Evolutionary conservation across 2,888 invertebrate genomes (phyloP), one percentile per base, ranked within the genome.

Genomic region (Lithophane socia): DNA sequence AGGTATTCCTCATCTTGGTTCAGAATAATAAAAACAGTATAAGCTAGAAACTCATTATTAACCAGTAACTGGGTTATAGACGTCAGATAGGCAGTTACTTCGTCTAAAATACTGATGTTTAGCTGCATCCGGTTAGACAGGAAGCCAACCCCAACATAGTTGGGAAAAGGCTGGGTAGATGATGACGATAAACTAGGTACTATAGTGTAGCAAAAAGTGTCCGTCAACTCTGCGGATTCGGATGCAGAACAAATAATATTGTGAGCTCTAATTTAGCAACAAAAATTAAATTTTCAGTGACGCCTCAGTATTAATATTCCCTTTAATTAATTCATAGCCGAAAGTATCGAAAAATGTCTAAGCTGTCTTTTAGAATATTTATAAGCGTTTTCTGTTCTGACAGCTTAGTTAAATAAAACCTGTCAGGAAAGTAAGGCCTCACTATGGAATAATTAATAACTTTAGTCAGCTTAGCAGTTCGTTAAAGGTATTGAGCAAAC

Each of bases 361-460:
- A 83, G 77, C 73, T 77, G 77, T 52, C 76, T 82, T 71, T 74
- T 69, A 79, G 65, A 86, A 84, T 77, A 86, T 86, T 84, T 79
- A 78, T 68, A 77, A 80, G 60, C 71, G 72, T 69, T 80, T 79
- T 75, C 65, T 47, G 61, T 58, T n/a, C 54, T 80, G 82, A 86
- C 79, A 78, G 73, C 58, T 67, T 44, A 76, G 73, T 69, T 77
- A 76, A 56, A 61, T 77, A 71, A 73, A 75, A 75, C 37, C 84
- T 84, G 77, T 82, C 77, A 77, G 61, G 74, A 76, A 79, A 82
- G 80, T 80, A 82, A 73, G 74, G 76, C 66, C 63, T 73, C 44
- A 65, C 75, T 79, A 78, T 66, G 65, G 56, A 77, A 78, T 83
- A 84, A 84, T 77, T 84, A 84, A 84, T 84, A 75, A 77, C 70